A percentile compares a stretch with the other conserved stretches of the same genome.
Conservation (phyloP, 2,113 vertebrate genomes). For the Sterrhoptilus dennistouni region DNA sequence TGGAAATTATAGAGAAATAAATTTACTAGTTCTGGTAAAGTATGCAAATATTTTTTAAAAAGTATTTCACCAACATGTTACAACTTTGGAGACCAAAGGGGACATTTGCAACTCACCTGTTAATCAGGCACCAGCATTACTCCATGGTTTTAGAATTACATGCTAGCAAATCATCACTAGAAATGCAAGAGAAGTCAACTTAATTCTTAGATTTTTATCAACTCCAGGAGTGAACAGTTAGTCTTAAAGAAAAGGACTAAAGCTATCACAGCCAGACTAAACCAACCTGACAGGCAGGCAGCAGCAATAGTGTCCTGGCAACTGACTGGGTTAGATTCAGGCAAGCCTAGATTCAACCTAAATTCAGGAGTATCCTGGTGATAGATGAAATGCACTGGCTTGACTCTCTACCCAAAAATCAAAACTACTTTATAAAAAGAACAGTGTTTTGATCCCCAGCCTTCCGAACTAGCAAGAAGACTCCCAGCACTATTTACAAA, state of each 20-base stretch:
- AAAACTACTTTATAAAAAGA: not conserved
- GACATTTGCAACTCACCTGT: not conserved
- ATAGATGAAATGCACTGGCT: not conserved
- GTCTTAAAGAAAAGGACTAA: not conserved
- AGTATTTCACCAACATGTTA: not conserved
- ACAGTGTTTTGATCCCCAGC: not conserved
- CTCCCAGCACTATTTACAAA: not conserved
- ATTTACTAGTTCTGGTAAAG: not conserved
- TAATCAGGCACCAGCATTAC: not conserved
- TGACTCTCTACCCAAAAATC: not conserved
- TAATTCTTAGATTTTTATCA: not conserved
- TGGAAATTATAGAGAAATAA: not conserved
- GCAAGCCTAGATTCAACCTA: not conserved
- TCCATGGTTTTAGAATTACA: not conserved
- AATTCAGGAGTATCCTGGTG: not conserved
- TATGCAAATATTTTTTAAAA: not conserved
- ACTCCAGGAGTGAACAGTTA: not conserved
- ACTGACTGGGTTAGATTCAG: not conserved
- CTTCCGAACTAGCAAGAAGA: not conserved
- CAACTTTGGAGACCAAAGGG: not conserved
- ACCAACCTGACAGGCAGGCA: not conserved
- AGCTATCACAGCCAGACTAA: not conserved
- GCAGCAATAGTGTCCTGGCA: not conserved
- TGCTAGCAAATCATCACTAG: not conserved
- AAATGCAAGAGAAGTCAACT: not conserved